Base-by-base conservation (phyloP, 1,140 invertebrate genomes). In the Drosophila pectinifera region DNA sequence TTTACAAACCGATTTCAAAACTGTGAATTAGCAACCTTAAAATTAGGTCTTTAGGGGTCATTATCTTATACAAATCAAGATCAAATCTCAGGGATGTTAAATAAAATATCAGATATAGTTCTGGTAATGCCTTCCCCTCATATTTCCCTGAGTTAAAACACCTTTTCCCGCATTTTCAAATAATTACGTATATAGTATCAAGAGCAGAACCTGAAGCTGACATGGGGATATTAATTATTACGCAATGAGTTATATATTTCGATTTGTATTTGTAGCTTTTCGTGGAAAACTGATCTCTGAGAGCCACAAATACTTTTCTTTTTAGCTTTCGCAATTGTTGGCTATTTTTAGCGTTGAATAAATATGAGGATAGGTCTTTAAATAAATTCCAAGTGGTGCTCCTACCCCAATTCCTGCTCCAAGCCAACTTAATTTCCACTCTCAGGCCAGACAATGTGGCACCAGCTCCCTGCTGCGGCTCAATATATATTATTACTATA, bases 391-490 rank as follows among this genome's bases (percentile, higher is more conserved):
- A 28, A 48, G 13, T 3, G 10, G 2, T 16, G 5, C 16, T 28
- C n/a, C 45, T 5, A 26, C n/a, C 42, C 22, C 28, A 20, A 14
- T 20, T 10, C 8, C 48, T 20, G 2, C 48, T 26, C 1, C 2
- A 22, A 36, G 34, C 24, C 42, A 22, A 11, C 16, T 42, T 11
- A 63, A 63, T 67, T 58, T 61, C 26, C 43, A 48, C 34, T 62
- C 38, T 46, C 31, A 11, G 18, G 58, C 48, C 68, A 82, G 80
- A 82, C 80, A 78, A 78, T 54, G 46, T 64, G 80, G 79, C 80
- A 73, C 78, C 78, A 57, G 13, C 57, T 16, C 28, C 10, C 28
- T 56, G 31, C 49, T 10, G 4, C 22, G 36, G 14, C 49, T 36
- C 4, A 22, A 26, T 49, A 43, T 61, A 56, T 65, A 42, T 51